Evolutionary conservation across 1,140 invertebrate species (phyloP).

Genomic region (Drosophila dunni): DNA sequence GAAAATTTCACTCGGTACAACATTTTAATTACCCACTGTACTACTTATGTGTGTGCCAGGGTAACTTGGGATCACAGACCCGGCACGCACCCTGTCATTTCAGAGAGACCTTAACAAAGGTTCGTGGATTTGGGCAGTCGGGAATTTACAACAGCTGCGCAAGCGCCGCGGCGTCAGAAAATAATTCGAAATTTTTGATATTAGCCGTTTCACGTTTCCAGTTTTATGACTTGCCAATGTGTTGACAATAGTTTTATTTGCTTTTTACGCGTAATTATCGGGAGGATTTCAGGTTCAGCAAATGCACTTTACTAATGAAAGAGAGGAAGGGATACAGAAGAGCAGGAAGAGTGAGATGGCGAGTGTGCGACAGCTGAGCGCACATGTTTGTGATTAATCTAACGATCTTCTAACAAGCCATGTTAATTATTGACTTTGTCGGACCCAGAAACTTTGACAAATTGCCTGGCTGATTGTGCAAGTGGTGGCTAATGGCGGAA

Average conservation of each 20-base stretch:
- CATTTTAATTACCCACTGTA: constrained; percentile 73
- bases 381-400: constrained; percentile 45
- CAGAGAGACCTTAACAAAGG: constrained; percentile 37
- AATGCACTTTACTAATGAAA: constrained; percentile 37
- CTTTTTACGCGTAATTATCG: constrained; percentile 62
- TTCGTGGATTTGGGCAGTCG: not conserved
- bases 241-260: constrained; percentile 79
- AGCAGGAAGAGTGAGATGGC: not conserved
- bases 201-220: constrained; percentile 47
- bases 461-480: constrained; percentile 32
- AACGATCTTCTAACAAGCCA: constrained; percentile 50
- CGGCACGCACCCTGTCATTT: constrained; percentile 74
- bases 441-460: constrained; percentile 36
- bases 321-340: too few relatives aligned
- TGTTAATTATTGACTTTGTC: constrained; percentile 44
- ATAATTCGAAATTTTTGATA: constrained; percentile 35
- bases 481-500: constrained; percentile 15
- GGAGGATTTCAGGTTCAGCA: constrained; percentile 71
- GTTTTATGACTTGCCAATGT: constrained; percentile 55
- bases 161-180: constrained; percentile 56
- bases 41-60: constrained; percentile 30
- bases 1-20: constrained; percentile 74
- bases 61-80: constrained; percentile 12
- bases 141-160: constrained; percentile 72
- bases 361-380: constrained; percentile 21